Evolutionary conservation across 1,140 invertebrate genomes (phyloP).

Genomic region (Euschistus heros): DNA sequence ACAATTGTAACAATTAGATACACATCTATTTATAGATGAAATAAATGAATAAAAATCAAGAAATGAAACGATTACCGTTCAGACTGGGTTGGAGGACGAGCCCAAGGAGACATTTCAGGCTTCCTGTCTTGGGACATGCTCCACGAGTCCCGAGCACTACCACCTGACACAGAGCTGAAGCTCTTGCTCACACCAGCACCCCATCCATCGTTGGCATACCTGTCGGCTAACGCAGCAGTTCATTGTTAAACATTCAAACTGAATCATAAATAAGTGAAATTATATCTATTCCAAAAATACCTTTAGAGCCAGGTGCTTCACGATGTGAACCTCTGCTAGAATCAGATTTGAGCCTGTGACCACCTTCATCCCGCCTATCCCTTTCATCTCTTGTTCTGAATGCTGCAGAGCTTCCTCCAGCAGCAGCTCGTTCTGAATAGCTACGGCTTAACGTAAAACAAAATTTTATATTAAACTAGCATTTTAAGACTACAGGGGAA

Average conservation of each 20-base stretch:
- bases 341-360: conserved; percentile 7
- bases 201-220: conserved; percentile 5
- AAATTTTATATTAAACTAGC: not conserved
- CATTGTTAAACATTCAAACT: not conserved
- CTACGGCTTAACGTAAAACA: not conserved
- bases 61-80: not conserved
- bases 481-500: no score
- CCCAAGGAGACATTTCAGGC: conserved; percentile 11
- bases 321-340: conserved; percentile 4
- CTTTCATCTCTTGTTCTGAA: not conserved
- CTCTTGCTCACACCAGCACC: conserved; percentile 9
- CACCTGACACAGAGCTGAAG: conserved; percentile 2
- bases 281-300: not conserved
- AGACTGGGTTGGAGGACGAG: not conserved
- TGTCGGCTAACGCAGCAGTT: not conserved
- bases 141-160: not conserved
- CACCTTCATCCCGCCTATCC: conserved; percentile 8
- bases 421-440: conserved; percentile 3
- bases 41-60: not conserved
- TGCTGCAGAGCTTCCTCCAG: not conserved
- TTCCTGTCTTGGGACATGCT: conserved; percentile 7
- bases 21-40: no score
- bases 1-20: no score
- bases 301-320: conserved; percentile 4
- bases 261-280: not conserved